phyloP scores from a whole-genome alignment of 2,888 invertebrate genomes.

The Pseudococcus viburni region DNA sequence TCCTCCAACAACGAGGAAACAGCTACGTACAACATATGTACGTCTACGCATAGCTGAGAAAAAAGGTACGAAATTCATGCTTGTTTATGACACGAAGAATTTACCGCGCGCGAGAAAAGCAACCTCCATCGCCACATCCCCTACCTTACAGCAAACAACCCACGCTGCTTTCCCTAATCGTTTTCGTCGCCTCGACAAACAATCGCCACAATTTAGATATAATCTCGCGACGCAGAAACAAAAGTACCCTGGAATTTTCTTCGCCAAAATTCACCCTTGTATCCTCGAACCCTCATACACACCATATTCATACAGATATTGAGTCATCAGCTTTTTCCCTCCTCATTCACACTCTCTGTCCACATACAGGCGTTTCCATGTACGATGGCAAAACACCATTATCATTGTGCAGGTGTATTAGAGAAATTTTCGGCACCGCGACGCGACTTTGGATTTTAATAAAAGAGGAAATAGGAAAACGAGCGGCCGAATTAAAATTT shows the following conservation, averaged over 20 bases:
- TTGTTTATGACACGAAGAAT: slow-evolving; percentile 34
- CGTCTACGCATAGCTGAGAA: not conserved
- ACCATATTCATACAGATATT: not conserved
- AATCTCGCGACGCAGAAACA: not conserved
- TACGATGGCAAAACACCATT: not conserved
- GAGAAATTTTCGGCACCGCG: not conserved
- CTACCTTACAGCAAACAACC: too few relatives aligned
- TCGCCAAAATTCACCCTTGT: not conserved
- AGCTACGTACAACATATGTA: not conserved
- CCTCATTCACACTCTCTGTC: not conserved
- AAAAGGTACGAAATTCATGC: not conserved
- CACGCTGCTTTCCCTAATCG: not conserved
- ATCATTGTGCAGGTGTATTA: not conserved
- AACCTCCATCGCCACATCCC: too few relatives aligned
- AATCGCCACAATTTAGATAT: slow-evolving; percentile 11
- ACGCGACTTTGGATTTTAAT: not conserved
- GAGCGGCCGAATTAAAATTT: slow-evolving; percentile 11
- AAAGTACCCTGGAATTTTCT: not conserved
- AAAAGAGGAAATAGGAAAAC: slow-evolving; percentile 1
- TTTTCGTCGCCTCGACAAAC: not conserved
- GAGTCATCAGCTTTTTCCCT: not conserved
- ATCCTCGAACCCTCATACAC: not conserved
- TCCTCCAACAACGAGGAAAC: not conserved
- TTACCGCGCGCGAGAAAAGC: not conserved
- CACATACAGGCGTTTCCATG: not conserved